Evolutionary conservation across 2,113 vertebrate species (phyloP).

Genomic region (Pagrus major): DNA sequence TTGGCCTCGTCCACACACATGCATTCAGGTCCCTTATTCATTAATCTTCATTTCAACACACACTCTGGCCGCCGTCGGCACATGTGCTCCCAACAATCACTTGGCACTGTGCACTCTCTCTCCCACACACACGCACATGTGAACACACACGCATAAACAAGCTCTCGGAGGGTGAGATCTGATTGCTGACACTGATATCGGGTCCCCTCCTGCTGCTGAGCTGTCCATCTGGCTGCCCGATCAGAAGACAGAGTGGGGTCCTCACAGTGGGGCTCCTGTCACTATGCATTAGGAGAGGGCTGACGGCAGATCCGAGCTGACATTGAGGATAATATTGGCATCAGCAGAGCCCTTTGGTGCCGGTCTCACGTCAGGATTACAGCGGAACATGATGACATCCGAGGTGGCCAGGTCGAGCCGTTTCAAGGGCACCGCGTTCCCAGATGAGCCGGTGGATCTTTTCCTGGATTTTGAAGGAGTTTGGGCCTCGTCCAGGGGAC

Average conservation of each 20-base stretch:
- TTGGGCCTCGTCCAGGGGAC: slow-evolving; percentile 44
- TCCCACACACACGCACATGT: slow-evolving; percentile 25
- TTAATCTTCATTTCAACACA: slow-evolving; percentile 85
- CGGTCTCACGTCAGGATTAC: slow-evolving; percentile 53
- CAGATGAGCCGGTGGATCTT: slow-evolving; percentile 48
- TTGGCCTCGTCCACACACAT: slow-evolving; percentile 41
- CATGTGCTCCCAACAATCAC: slow-evolving; percentile 81
- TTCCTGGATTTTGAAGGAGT: slow-evolving; percentile 48
- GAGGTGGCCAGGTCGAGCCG: slow-evolving; percentile 61
- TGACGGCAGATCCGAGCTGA: slow-evolving; percentile 73
- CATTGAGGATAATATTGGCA: slow-evolving; percentile 76
- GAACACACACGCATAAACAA: slow-evolving; percentile 50
- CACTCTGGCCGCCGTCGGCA: slow-evolving; percentile 78
- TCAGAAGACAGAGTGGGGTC: slow-evolving; percentile 76
- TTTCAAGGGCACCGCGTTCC: slow-evolving; percentile 57
- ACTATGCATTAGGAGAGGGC: slow-evolving; percentile 67
- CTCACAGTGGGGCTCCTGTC: slow-evolving; percentile 76
- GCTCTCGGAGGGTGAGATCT: slow-evolving; percentile 77
- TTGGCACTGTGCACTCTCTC: slow-evolving; percentile 67
- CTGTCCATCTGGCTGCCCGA: slow-evolving; percentile 81
- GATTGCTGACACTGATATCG: slow-evolving; percentile 82
- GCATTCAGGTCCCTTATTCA: slow-evolving; percentile 67
- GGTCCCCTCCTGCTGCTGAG: slow-evolving; percentile 70
- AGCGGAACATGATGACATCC: slow-evolving; percentile 64
- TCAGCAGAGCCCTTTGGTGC: slow-evolving; percentile 67